A percentile compares a stretch with the other conserved stretches of the same genome.
phyloP scores from a whole-genome alignment of 2,113 vertebrate genomes.

The Oncorhynchus keta region DNA sequence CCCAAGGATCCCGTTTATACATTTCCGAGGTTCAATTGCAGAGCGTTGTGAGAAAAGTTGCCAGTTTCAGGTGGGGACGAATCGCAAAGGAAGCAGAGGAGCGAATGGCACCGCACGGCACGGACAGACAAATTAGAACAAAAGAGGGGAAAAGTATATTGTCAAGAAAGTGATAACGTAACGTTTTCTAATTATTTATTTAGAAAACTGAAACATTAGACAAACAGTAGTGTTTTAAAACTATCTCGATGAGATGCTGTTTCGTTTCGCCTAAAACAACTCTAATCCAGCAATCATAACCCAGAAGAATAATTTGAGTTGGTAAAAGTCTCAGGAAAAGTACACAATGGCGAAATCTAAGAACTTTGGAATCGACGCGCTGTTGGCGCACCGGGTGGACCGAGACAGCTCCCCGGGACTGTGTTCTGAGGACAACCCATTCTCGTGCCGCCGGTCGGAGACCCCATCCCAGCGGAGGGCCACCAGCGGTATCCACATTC shows the following conservation, averaged over 20 bases:
- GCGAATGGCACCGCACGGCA: neutral
- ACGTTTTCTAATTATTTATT: no score
- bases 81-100: neutral
- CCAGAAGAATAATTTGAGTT: neutral
- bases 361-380: slow-evolving; percentile 82
- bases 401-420: slow-evolving; percentile 46
- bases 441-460: slow-evolving; percentile 54
- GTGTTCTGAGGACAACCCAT: slow-evolving; percentile 48
- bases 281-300: neutral
- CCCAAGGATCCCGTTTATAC: neutral
- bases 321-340: neutral
- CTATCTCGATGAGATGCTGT: neutral
- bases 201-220: no score
- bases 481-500: slow-evolving; percentile 31
- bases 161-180: neutral
- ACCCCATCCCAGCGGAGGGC: slow-evolving; percentile 61
- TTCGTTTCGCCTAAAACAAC: neutral
- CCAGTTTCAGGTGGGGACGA: slow-evolving; percentile 21
- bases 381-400: slow-evolving; percentile 68
- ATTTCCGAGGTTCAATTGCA: neutral
- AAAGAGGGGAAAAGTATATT: neutral
- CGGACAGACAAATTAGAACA: neutral
- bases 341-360: slow-evolving; percentile 74
- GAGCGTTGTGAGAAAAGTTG: slow-evolving; percentile 14
- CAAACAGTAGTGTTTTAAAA: neutral